These are phyloP conservation scores for Polypterus bichir DNA, from an alignment of 2,113 vertebrate genomes.

Conservation along the genomic window DNA sequence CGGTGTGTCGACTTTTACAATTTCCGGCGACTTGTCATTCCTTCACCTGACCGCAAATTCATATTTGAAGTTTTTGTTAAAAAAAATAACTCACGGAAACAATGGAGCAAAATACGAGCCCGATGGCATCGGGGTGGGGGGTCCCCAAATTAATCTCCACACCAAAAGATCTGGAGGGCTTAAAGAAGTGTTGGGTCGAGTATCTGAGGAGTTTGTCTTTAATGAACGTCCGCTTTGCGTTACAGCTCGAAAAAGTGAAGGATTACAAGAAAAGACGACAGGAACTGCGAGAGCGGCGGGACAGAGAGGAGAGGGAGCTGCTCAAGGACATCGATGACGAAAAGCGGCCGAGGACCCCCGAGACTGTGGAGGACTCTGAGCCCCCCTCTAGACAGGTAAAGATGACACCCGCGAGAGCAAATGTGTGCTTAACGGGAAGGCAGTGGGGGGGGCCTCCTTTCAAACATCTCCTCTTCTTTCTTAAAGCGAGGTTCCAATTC, in stretches of 20 bases:
- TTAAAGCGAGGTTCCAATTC: constrained; percentile 13
- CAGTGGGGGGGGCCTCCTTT: no score
- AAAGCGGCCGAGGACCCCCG: neutral
- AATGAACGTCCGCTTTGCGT: neutral
- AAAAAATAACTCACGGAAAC: no score
- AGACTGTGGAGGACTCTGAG: neutral
- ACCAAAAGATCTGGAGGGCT: neutral
- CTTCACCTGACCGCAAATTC: no score
- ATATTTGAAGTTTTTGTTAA: no score
- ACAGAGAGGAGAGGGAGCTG: constrained; percentile 5
- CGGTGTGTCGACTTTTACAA: no score
- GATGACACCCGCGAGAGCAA: no score
- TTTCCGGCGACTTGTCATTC: no score
- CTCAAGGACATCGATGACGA: neutral
- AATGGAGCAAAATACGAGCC: no score
- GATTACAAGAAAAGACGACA: constrained; percentile 8
- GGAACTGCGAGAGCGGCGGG: constrained; percentile 9
- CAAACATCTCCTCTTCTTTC: neutral
- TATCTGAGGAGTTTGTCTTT: neutral
- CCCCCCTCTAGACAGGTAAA: constrained; percentile 10
- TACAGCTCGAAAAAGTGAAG: constrained; percentile 18
- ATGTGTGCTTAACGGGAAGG: no score
- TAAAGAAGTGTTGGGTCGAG: neutral
- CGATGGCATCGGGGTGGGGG: no score
- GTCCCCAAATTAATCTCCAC: neutral